Conservation (phyloP, 2,113 vertebrate genomes). For the Coracopsis vasa region DNA sequence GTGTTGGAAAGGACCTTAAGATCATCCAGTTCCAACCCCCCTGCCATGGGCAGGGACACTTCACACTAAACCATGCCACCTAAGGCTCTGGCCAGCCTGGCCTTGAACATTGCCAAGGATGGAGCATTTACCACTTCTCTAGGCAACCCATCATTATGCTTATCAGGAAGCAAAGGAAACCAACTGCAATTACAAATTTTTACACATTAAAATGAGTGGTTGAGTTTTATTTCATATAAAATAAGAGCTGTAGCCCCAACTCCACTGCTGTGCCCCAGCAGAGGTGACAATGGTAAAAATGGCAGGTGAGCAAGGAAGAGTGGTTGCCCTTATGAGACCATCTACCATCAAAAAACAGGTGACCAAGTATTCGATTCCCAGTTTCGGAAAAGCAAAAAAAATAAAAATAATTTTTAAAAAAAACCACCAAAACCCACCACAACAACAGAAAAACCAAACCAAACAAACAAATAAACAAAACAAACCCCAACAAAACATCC, state of each 20-base stretch:
- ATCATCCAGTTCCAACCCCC: background rate
- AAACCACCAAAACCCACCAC: background rate
- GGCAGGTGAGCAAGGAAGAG: background rate
- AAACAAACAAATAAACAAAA: background rate
- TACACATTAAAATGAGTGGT: background rate
- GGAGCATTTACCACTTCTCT: background rate
- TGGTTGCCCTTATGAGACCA: accelerated
- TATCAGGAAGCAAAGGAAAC: background rate
- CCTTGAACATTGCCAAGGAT: background rate
- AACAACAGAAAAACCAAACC: too few species aligned
- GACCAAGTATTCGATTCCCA: background rate
- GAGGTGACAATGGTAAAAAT: background rate
- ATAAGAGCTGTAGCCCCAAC: background rate
- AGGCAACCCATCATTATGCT: background rate
- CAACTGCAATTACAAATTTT: background rate
- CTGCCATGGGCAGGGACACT: background rate
- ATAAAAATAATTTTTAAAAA: too few species aligned
- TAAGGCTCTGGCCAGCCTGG: background rate
- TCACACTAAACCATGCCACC: background rate
- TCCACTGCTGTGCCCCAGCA: background rate
- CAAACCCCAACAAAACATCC: background rate
- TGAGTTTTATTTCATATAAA: background rate
- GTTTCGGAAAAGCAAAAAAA: background rate
- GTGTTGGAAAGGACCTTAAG: background rate
- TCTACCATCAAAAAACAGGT: background rate